Percentiles rank a stretch among this genome's conserved stretches.
These are phyloP conservation scores for Hippocampus abdominalis DNA, from an alignment of 2,113 vertebrate species.

Conservation along the genomic window DNA sequence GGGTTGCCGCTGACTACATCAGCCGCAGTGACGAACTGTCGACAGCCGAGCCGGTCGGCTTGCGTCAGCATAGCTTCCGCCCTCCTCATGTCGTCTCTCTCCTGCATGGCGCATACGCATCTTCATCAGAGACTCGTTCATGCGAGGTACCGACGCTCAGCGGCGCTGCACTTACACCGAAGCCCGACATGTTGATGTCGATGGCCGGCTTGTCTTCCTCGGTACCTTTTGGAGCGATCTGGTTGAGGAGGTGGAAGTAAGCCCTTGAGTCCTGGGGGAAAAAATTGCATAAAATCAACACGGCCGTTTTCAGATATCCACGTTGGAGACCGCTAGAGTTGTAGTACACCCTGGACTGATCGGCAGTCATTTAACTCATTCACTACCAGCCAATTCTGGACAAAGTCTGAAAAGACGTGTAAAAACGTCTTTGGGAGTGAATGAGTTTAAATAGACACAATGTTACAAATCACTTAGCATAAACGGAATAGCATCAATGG, in stretches of 20 bases:
- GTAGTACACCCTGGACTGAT: no score
- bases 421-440: no score
- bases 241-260: slow-evolving; percentile 92
- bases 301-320: no score
- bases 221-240: slow-evolving; percentile 91
- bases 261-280: slow-evolving; percentile 85
- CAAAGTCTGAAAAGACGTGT: no score
- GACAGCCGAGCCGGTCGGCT: slow-evolving; percentile 85
- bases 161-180: slow-evolving; percentile 75
- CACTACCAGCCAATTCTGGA: no score
- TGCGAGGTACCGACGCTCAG: slow-evolving; percentile 10
- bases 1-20: slow-evolving; percentile 92
- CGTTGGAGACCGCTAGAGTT: neutral
- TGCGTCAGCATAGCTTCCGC: slow-evolving; percentile 92
- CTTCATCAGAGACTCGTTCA: slow-evolving; percentile 16
- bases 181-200: slow-evolving; percentile 85
- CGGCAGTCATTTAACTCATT: no score
- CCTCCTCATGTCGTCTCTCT: slow-evolving; percentile 85
- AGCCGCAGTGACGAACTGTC: slow-evolving; percentile 89
- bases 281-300: neutral
- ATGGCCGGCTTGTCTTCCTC: slow-evolving; percentile 86
- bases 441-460: no score
- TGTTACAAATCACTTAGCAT: no score
- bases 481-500: no score
- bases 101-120: slow-evolving; percentile 67